phyloP scores from a whole-genome alignment of 2,888 invertebrate species.

The Lochmaea crataegi region DNA sequence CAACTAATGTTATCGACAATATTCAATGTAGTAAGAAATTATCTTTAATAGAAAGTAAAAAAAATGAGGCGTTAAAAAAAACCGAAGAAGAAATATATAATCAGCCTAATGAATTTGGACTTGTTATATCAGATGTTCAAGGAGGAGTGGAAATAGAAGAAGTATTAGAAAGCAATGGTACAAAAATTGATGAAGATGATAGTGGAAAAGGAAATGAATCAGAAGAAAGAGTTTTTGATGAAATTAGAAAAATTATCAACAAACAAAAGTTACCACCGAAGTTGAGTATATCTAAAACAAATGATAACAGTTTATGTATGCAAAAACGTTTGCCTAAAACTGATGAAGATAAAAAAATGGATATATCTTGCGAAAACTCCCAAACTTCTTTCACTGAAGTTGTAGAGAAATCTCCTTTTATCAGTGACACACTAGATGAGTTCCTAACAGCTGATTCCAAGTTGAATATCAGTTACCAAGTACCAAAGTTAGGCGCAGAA shows the following conservation, averaged over 20 bases:
- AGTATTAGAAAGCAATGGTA: constrained; percentile 24
- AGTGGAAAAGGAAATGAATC: constrained; percentile 29
- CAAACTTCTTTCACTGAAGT: constrained; percentile 32
- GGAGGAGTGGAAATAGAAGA: constrained; percentile 46
- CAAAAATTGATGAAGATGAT: not conserved
- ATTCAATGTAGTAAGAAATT: constrained; percentile 34
- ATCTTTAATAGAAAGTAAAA: constrained; percentile 11
- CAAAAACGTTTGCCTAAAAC: not conserved
- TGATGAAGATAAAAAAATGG: constrained; percentile 19
- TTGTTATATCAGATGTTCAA: constrained; percentile 46
- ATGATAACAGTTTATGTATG: not conserved
- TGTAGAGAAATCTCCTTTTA: constrained; percentile 62
- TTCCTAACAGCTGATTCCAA: constrained; percentile 66
- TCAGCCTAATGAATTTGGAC: constrained; percentile 45
- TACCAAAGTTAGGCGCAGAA: constrained; percentile 61
- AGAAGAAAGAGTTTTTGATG: constrained; percentile 43
- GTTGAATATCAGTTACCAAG: constrained; percentile 63
- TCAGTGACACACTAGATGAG: constrained; percentile 67
- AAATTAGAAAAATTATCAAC: constrained; percentile 50
- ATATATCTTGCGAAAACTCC: constrained; percentile 38
- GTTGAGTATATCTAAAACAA: constrained; percentile 11
- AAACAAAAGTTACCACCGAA: constrained; percentile 38
- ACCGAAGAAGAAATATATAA: constrained; percentile 31
- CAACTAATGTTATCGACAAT: constrained; percentile 32
- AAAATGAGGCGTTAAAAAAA: constrained; percentile 3